Evolutionary conservation across 2,113 vertebrate species (phyloP).

Genomic region (Boulengerochromis microlepis): DNA sequence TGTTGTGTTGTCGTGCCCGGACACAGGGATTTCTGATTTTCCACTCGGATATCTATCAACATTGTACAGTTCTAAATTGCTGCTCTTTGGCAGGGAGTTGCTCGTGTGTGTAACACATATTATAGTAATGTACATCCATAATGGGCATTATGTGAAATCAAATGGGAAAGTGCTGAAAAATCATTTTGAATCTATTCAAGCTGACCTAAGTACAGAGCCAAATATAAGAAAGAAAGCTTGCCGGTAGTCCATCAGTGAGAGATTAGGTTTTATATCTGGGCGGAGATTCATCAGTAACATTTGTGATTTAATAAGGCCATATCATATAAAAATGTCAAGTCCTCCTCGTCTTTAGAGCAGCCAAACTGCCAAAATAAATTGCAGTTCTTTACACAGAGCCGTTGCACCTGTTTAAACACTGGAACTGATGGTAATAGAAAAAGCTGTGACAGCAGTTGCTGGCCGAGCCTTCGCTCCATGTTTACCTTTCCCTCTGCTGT

Average conservation of each 20-base stretch:
- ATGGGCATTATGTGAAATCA: not conserved
- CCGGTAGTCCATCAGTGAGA: accelerated
- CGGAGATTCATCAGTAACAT: not conserved
- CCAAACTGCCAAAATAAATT: not conserved
- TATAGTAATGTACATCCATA: not conserved
- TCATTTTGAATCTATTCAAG: not conserved
- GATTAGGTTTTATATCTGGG: not conserved
- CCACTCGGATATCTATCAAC: not conserved
- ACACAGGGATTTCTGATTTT: not conserved
- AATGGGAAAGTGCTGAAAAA: not conserved
- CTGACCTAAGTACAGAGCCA: not conserved
- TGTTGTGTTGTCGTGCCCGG: not conserved
- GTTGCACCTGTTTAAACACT: conserved; percentile 39
- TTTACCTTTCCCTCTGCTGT: conserved; percentile 12
- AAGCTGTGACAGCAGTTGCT: not conserved
- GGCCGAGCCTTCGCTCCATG: not conserved
- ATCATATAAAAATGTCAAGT: not conserved
- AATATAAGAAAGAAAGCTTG: not conserved
- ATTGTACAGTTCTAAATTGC: not conserved
- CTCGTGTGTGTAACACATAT: not conserved
- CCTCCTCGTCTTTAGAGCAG: not conserved
- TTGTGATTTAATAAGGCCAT: not conserved
- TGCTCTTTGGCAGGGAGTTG: not conserved
- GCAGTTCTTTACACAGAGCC: not conserved
- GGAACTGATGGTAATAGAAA: not conserved